Evolutionary conservation across 1,140 invertebrate species (phyloP).

Genomic region (Holotrichia oblita): DNA sequence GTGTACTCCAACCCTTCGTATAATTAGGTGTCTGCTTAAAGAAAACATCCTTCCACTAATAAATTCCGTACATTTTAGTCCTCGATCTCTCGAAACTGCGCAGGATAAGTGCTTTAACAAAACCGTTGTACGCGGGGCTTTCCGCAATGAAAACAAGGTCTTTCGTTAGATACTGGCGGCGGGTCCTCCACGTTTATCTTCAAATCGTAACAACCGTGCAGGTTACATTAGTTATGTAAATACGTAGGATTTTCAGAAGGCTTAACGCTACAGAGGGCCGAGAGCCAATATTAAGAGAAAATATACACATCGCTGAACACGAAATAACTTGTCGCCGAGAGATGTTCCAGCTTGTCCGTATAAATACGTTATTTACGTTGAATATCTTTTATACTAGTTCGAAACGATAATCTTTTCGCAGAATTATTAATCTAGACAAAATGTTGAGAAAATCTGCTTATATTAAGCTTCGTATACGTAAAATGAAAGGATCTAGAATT

Average conservation of each 20-base stretch:
- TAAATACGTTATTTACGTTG: constrained; percentile 4
- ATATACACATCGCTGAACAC: not conserved
- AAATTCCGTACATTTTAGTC: not conserved
- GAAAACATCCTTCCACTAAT: not conserved
- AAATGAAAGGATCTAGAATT: too few species aligned
- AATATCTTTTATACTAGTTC: too few species aligned
- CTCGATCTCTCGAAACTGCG: not conserved
- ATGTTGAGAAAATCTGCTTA: not conserved
- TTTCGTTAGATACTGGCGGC: not conserved
- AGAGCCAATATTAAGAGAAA: not conserved
- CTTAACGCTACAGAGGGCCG: not conserved
- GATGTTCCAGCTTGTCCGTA: not conserved
- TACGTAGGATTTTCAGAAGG: not conserved
- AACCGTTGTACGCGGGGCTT: not conserved
- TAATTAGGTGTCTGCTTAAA: not conserved
- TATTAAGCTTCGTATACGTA: not conserved
- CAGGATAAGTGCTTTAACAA: constrained; percentile 7
- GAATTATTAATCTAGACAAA: not conserved
- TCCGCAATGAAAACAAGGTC: constrained; percentile 16
- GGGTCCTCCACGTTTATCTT: constrained; percentile 6
- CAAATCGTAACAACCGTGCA: not conserved
- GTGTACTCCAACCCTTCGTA: not conserved
- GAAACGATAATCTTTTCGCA: not conserved
- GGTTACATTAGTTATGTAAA: constrained; percentile 13
- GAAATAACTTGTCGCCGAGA: constrained; percentile 12